A percentile compares a stretch with the other conserved stretches of the same genome.
Conservation (phyloP, 2,797 vertebrate species). For the Anolis apletophallus region DNA sequence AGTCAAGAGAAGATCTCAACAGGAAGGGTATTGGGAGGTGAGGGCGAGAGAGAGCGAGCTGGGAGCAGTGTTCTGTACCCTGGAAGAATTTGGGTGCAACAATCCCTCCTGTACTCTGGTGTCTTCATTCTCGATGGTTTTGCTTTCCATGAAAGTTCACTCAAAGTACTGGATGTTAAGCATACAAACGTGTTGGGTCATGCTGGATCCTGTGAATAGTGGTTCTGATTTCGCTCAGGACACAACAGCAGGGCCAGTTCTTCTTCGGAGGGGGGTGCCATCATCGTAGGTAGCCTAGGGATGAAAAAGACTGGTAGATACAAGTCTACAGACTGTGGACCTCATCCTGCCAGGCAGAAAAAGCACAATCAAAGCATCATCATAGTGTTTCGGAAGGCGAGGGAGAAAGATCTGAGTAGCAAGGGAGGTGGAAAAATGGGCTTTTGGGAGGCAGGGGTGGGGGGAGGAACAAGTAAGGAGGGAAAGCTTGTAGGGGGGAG, state of each 20-base stretch:
- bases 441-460: too few species aligned
- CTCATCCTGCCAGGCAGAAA: too few species aligned
- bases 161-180: neutral
- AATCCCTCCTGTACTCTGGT: neutral
- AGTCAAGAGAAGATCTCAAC: neutral
- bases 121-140: neutral
- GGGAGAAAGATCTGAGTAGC: too few species aligned
- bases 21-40: too few species aligned
- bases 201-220: neutral
- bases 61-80: neutral
- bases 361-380: too few species aligned
- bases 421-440: too few species aligned
- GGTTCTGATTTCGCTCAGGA: conserved; percentile 45
- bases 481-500: too few species aligned
- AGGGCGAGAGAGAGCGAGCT: neutral
- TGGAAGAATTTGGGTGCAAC: neutral
- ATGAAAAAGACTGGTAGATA: neutral
- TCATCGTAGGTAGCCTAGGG: conserved; percentile 38
- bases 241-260: conserved; percentile 66
- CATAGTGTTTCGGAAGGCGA: too few species aligned
- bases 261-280: conserved; percentile 66
- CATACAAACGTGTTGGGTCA: neutral
- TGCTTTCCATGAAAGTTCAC: neutral
- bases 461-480: too few species aligned
- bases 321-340: neutral